phyloP scores from a whole-genome alignment of 92 coral and sea anemone species.

The Porites lobata region DNA sequence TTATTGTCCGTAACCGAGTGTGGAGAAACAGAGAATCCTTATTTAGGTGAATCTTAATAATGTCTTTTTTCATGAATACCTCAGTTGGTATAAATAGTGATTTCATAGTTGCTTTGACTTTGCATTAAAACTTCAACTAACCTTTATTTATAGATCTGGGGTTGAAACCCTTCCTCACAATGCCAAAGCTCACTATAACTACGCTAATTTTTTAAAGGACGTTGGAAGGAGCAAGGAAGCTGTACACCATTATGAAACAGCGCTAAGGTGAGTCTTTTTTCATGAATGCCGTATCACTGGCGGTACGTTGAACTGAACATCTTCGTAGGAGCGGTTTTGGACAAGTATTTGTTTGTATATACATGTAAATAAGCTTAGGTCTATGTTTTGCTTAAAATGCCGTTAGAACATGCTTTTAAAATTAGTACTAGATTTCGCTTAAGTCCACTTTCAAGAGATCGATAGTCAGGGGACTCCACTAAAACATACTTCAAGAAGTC shows the following conservation, averaged over 20 bases:
- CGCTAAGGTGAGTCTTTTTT: constrained; percentile 70
- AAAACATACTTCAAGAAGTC: no score
- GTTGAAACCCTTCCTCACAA: constrained; percentile 89
- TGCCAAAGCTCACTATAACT: constrained; percentile 94
- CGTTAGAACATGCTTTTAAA: no score
- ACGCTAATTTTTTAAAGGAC: constrained; percentile 89
- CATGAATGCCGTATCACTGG: not conserved
- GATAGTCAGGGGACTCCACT: no score
- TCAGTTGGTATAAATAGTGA: not conserved
- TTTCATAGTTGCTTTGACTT: not conserved
- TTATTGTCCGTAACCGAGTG: constrained; percentile 74
- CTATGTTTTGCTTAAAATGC: no score
- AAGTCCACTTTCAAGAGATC: no score
- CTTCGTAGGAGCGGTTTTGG: not conserved
- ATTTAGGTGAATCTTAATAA: constrained; percentile 60
- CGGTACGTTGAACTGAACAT: not conserved
- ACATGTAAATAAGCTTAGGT: no score
- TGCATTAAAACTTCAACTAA: no score
- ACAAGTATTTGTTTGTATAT: no score
- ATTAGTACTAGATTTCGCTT: no score
- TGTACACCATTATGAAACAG: constrained; percentile 70
- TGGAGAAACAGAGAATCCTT: constrained; percentile 89
- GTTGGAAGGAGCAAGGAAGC: constrained; percentile 78
- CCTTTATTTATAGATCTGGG: constrained; percentile 73
- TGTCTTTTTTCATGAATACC: not conserved